Percentiles rank a stretch among this genome's conserved stretches.
These are phyloP conservation scores for Macrotis lagotis DNA, from an alignment of 2,113 vertebrate genomes.

Conservation along the genomic window DNA sequence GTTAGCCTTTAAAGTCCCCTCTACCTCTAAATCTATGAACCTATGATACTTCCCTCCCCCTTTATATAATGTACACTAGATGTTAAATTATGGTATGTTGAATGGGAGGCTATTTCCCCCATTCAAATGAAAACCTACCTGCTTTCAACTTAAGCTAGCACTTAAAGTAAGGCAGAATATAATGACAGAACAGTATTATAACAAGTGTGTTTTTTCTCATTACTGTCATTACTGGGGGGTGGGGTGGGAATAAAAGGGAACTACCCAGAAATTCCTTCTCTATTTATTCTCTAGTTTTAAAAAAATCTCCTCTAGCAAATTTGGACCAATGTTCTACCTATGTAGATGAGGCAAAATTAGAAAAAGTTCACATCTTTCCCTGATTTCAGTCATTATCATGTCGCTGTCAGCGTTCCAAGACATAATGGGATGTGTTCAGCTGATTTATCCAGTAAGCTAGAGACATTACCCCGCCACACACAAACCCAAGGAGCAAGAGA, in stretches of 20 bases:
- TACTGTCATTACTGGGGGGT: slow-evolving; percentile 7
- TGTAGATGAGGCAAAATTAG: slow-evolving; percentile 51
- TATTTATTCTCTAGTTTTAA: neutral
- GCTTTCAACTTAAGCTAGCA: neutral
- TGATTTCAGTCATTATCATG: slow-evolving; percentile 56
- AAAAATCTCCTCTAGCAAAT: neutral
- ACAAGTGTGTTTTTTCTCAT: neutral
- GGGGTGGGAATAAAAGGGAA: slow-evolving; percentile 5
- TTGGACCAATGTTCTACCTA: slow-evolving; percentile 14
- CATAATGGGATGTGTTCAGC: slow-evolving; percentile 82
- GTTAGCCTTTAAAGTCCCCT: neutral
- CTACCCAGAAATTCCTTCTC: neutral
- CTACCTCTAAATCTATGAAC: neutral
- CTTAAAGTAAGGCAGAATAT: neutral
- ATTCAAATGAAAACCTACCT: neutral
- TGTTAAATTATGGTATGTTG: neutral
- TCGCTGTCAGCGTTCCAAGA: slow-evolving; percentile 77
- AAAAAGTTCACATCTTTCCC: slow-evolving; percentile 55
- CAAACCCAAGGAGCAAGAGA: slow-evolving; percentile 34
- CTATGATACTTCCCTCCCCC: neutral
- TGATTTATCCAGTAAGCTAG: slow-evolving; percentile 79
- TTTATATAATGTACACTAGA: rapidly evolving
- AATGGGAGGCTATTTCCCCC: neutral
- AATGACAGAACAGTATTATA: neutral
- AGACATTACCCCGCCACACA: slow-evolving; percentile 72